Evolutionary conservation across 2,113 vertebrate genomes (phyloP), one percentile per base, ranked within the genome.

Genomic region (Platysteira castanea): DNA sequence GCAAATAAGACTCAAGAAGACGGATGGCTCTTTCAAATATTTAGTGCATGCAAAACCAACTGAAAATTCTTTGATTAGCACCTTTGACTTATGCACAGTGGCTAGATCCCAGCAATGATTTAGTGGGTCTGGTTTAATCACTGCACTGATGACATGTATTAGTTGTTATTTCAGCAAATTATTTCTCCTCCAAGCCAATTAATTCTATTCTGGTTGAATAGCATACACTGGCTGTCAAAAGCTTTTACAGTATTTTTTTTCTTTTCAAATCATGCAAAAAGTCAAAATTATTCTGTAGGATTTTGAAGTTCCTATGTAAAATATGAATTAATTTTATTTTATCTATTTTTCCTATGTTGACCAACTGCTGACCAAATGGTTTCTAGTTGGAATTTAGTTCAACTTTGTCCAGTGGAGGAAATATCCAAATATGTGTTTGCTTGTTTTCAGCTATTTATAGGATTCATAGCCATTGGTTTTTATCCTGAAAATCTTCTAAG

Each of bases 101-200:
- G 56, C 63, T 81, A 39, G 56, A 80, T 84, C 85, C n/a, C 81
- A 78, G 50, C 31, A 78, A 57, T 78, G 59, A 95, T 95, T 96
- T 95, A 91, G 74, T 70, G 37, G 28, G 54, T 87, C 59, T 87
- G 76, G 59, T 59, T 95, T 31, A 83, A 30, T 70, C 69, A 56
- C 69, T 31, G 13, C 78, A 75, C 46, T 89, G 90, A 84, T 92
- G 89, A 85, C 86, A 92, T 87, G 91, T 68, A 70, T 70, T 94
- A 65, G 91, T 91, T 95, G 81, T 95, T 98, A 91, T 96, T 97
- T 97, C 93, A 97, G 94, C 91, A 97, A 97, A 96, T 96, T 94
- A 78, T 93, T 97, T 96, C 95, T 95, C 87, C 89, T 95, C 86
- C 74, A 91, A 90, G 67, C 11, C 54, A 90, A 96, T 92, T 87